Evolutionary conservation across 2,888 invertebrate species (phyloP), one percentile per base, ranked within the genome.

Genomic region (Drosophila melanocephala): DNA sequence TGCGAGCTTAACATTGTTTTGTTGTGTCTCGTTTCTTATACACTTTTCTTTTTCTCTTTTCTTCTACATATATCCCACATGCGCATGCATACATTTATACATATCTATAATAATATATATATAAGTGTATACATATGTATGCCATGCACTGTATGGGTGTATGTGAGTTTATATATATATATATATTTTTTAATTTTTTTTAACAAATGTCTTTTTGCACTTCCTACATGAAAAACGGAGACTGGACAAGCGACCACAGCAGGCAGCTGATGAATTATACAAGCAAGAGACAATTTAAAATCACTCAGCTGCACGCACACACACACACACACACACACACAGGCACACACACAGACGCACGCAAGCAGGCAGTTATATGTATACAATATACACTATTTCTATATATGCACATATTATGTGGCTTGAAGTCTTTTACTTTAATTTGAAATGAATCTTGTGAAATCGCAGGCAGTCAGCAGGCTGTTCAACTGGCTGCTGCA

Each of bases 251-350:
- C 57, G 65, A 57, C 39, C 55, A 77, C 26, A 62, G 33, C 56
- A 65, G 78, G 72, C 73, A 82, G 71, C 83, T 78, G 83, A 79
- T 74, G 65, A 67, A 82, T 77, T 61, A 73, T 62, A 66, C 58
- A 64, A 68, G 68, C 57, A 56, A 62, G 42, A 77, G 50, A 58
- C 64, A 70, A 73, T 53, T 64, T 12, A 39, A 71, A 70, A 79
- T 65, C 66, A 79, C 82, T 73, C 82, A 78, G 79, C 73, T 79
- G 79, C 73, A 82, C 60, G 64, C 65, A 66, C 53, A 44, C 52
- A 50, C 50, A 53, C 33, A 33, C 44, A n/a, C 28, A 50, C 56
- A 26, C 30, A 52, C 63, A 81, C 28, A 5, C 28, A 28, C 28
- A 28, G 52, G 63, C 64, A 66, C 57, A 50, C 57, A 50, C 35